Percentiles rank a stretch among this genome's conserved stretches.
Evolutionary conservation across 2,797 vertebrate genomes (phyloP).

Genomic region (Euthynnus affinis): DNA sequence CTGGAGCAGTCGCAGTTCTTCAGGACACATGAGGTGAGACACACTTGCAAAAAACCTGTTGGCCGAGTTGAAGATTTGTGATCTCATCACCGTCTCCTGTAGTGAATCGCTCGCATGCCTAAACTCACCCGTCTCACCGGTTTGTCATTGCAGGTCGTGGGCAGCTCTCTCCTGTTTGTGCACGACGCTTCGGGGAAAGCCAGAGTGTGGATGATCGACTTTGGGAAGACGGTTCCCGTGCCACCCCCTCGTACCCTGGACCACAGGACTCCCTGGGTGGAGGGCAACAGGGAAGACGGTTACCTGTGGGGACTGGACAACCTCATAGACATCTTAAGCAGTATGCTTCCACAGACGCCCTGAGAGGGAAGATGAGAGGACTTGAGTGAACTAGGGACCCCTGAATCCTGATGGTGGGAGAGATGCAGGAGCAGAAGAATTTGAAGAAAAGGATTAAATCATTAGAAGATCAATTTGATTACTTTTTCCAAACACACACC

Average conservation of each 20-base stretch:
- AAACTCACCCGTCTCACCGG: conserved; percentile 30
- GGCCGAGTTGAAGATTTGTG: neutral
- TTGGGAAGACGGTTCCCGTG: conserved; percentile 91
- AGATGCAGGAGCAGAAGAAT: neutral
- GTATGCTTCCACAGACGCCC: conserved; percentile 72
- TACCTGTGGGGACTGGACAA: conserved; percentile 94
- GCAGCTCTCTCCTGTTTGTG: conserved; percentile 94
- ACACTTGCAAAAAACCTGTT: conserved; percentile 30
- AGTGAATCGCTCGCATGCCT: neutral
- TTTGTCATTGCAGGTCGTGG: conserved; percentile 87
- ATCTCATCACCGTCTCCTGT: conserved; percentile 3
- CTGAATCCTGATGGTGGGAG: conserved; percentile 15
- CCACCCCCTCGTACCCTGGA: conserved; percentile 82
- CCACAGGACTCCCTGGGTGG: conserved; percentile 90
- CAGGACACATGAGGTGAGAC: conserved; percentile 90
- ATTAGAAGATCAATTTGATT: conserved; percentile 11
- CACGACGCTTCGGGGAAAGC: conserved; percentile 89
- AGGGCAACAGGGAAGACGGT: conserved; percentile 93
- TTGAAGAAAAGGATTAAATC: neutral
- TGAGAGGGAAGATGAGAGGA: conserved; percentile 48
- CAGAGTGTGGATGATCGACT: conserved; percentile 96
- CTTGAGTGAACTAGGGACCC: conserved; percentile 4
- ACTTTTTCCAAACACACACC: conserved; percentile 3
- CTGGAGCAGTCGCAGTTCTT: conserved; percentile 91
- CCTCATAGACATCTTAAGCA: conserved; percentile 85